Conservation (phyloP, 2,113 vertebrate genomes). For the Indicator maculatus region DNA sequence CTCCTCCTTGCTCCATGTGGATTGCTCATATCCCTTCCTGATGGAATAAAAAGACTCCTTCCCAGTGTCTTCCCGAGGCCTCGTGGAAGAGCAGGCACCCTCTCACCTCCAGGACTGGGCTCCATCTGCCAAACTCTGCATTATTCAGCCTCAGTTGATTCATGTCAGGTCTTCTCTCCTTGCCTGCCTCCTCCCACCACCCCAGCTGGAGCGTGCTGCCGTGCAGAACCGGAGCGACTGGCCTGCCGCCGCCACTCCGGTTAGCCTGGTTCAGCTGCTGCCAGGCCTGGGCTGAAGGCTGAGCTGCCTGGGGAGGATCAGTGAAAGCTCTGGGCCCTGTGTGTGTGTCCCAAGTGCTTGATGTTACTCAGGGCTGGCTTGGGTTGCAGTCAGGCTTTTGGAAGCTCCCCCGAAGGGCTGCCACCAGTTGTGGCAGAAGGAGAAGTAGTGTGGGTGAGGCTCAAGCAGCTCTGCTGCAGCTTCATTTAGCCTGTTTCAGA, state of each 20-base stretch:
- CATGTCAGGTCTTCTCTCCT: neutral
- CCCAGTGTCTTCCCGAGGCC: neutral
- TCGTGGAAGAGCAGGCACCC: neutral
- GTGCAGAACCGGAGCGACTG: neutral
- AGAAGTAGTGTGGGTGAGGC: neutral
- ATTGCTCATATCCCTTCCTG: neutral
- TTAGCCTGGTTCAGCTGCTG: neutral
- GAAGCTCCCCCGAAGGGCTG: neutral
- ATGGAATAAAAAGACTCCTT: neutral
- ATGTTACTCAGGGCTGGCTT: neutral
- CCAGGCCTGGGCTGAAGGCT: neutral
- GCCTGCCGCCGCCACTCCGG: neutral
- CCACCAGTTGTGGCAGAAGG: neutral
- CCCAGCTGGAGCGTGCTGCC: neutral
- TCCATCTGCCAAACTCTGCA: neutral
- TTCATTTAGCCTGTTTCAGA: neutral
- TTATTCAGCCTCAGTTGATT: neutral
- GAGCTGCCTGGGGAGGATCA: neutral
- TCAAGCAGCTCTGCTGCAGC: neutral
- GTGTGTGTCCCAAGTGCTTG: rapidly evolving
- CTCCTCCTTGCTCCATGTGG: neutral
- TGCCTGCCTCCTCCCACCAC: neutral
- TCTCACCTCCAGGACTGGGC: neutral
- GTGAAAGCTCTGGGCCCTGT: neutral
- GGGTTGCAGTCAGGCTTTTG: neutral